Base-by-base conservation (phyloP, 1,140 invertebrate genomes). In the Danaus plexippus region DNA sequence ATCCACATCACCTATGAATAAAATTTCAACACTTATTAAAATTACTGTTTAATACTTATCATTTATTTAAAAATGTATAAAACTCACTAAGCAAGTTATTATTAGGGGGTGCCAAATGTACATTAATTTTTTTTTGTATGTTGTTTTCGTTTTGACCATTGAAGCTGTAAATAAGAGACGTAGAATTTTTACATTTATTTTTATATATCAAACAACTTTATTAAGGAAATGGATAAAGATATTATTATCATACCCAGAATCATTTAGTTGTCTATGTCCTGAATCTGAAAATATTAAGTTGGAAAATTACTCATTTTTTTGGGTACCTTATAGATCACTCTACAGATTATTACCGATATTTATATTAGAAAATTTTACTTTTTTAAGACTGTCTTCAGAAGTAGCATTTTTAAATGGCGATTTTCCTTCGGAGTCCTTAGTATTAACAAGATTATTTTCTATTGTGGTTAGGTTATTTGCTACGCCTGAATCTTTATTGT, bases 361-460 rank as follows among this genome's bases (percentile, higher is more conserved):
- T 52, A 64, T 61, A 64, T 69, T 43, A 67, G 67, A 72, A 77
- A 80, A 78, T 68, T 75, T 78, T 66, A 80, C 73, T 76, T 74
- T 75, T 79, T 74, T 77, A 43, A 58, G 54, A 49, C 47, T 62
- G 52, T 63, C 67, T 5, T 72, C 63, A 47, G 40, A 46, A 11
- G 50, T 52, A 43, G 56, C 48, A 11, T 55, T 48, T 11, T 52
- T 32, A 32, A 32, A 32, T 32, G 22, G 5, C 7, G 22, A 32
- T 32, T 32, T 32, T 32, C 2, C 22, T 32, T 32, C 22, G 22
- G 1, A 32, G 2, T 32, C 22, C 22, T 32, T 6, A 32, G 22
- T 32, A 32, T 32, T 7, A 32, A 32, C 22, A 32, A 6, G 22
- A 32, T 32, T 32, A 32, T 32, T 32, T 32, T 8, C 22, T 32